Evolutionary conservation across 2,888 invertebrate species (phyloP).

Genomic region (Diogma glabrata): DNA sequence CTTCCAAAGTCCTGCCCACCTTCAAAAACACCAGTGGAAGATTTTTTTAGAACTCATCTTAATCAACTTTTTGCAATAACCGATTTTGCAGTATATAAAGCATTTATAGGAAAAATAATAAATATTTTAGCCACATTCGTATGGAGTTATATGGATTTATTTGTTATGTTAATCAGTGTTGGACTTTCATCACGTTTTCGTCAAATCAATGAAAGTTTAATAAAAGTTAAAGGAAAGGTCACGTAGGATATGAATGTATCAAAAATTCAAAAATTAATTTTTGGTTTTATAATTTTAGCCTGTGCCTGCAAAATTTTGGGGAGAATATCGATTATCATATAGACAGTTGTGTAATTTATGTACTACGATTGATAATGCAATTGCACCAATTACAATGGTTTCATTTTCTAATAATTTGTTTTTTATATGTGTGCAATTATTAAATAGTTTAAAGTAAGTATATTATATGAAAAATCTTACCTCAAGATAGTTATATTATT

Average conservation of each 20-base stretch:
- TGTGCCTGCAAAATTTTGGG: slow-evolving; percentile 40
- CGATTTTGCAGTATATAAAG: slow-evolving; percentile 25
- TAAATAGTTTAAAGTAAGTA: slow-evolving; percentile 39
- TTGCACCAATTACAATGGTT: slow-evolving; percentile 41
- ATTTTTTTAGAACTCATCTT: slow-evolving; percentile 26
- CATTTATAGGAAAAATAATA: slow-evolving; percentile 30
- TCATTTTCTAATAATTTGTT: slow-evolving; percentile 46
- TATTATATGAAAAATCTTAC: neutral
- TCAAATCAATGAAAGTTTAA: slow-evolving; percentile 44
- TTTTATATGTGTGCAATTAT: slow-evolving; percentile 45
- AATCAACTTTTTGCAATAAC: slow-evolving; percentile 27
- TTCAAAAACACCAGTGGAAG: slow-evolving; percentile 27
- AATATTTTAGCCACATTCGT: slow-evolving; percentile 51
- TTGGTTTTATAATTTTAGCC: too few relatives aligned
- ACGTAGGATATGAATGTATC: slow-evolving; percentile 35
- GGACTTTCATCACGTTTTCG: slow-evolving; percentile 53
- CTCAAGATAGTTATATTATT: neutral
- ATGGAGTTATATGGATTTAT: slow-evolving; percentile 64
- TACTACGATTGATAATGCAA: slow-evolving; percentile 38
- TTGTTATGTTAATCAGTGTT: slow-evolving; percentile 60
- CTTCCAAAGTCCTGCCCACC: slow-evolving; percentile 27
- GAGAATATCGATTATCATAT: slow-evolving; percentile 40
- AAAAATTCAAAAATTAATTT: neutral
- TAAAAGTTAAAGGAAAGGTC: slow-evolving; percentile 39
- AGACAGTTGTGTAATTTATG: slow-evolving; percentile 40